A percentile compares a stretch with the other conserved stretches of the same genome.
Conservation (phyloP, 1,140 invertebrate species). For the Aphis craccivora region DNA sequence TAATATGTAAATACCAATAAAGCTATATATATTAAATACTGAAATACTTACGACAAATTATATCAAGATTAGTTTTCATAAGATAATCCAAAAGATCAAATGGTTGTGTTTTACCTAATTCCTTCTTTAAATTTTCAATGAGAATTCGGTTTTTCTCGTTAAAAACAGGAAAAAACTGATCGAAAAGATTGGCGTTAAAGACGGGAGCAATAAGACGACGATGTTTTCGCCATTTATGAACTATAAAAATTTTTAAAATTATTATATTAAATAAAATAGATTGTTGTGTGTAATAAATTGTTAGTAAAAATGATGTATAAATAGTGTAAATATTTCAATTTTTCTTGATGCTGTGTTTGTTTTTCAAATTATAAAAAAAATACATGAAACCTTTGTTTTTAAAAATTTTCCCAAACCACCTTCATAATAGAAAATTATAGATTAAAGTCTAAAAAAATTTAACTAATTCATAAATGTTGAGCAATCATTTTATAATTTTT, state of each 20-base stretch:
- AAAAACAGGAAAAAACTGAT: conserved; percentile 74
- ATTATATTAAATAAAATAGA: too few species aligned
- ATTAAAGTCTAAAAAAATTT: too few species aligned
- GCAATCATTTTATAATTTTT: too few species aligned
- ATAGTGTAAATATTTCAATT: too few species aligned
- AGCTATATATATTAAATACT: not conserved
- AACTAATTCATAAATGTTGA: too few species aligned
- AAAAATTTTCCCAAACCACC: too few species aligned
- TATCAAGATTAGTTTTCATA: conserved; percentile 77
- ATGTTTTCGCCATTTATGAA: conserved; percentile 2
- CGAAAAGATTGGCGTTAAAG: not conserved
- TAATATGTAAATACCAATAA: not conserved
- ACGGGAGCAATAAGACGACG: not conserved
- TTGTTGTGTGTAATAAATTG: too few species aligned
- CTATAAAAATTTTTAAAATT: not conserved
- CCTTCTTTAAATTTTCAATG: conserved; percentile 59
- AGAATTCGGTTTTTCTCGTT: conserved; percentile 76
- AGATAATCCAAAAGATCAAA: conserved; percentile 66
- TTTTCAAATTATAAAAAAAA: too few species aligned
- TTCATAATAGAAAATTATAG: too few species aligned
- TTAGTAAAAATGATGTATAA: too few species aligned
- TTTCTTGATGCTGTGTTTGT: too few species aligned
- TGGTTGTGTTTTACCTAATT: conserved; percentile 59
- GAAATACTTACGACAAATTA: conserved; percentile 76
- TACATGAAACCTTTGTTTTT: too few species aligned